These are phyloP conservation scores for Arothron firmamentum DNA, from an alignment of 2,113 vertebrate species.

Conservation along the genomic window DNA sequence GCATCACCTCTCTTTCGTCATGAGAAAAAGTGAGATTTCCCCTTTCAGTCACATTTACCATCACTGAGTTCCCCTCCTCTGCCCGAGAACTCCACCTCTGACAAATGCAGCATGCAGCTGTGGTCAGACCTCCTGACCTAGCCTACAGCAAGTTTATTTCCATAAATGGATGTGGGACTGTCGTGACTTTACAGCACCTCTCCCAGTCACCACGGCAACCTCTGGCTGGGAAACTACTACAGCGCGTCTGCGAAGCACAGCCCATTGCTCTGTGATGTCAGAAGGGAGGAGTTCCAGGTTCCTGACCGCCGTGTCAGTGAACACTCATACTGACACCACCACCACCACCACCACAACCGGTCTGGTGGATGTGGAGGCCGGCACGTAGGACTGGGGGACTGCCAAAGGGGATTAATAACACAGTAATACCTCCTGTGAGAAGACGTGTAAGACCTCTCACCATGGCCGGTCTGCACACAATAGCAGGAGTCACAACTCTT, in stretches of 20 bases:
- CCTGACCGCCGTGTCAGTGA: not conserved
- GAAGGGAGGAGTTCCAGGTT: not conserved
- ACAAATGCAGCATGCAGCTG: too few relatives aligned
- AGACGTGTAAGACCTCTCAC: slow-evolving; percentile 16
- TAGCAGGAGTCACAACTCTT: slow-evolving; percentile 3
- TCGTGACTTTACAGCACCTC: not conserved
- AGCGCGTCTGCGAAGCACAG: not conserved
- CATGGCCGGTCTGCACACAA: slow-evolving; percentile 14
- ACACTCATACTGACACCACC: not conserved
- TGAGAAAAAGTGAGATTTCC: too few relatives aligned
- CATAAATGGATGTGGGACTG: not conserved
- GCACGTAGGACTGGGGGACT: slow-evolving; percentile 32
- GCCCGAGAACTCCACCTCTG: too few relatives aligned
- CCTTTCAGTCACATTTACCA: too few relatives aligned
- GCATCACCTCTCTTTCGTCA: too few relatives aligned
- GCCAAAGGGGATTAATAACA: slow-evolving; percentile 9
- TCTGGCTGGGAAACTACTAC: slow-evolving; percentile 13
- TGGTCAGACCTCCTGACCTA: too few relatives aligned
- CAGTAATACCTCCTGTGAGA: slow-evolving; percentile 1
- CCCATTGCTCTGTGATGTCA: slow-evolving; percentile 3
- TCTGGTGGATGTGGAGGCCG: slow-evolving; percentile 10
- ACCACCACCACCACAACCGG: not conserved
- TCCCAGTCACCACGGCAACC: slow-evolving; percentile 30
- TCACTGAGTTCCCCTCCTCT: too few relatives aligned
- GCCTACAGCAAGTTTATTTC: not conserved